Conservation (phyloP, 2,888 invertebrate genomes). For the Thymelicus acteon region DNA sequence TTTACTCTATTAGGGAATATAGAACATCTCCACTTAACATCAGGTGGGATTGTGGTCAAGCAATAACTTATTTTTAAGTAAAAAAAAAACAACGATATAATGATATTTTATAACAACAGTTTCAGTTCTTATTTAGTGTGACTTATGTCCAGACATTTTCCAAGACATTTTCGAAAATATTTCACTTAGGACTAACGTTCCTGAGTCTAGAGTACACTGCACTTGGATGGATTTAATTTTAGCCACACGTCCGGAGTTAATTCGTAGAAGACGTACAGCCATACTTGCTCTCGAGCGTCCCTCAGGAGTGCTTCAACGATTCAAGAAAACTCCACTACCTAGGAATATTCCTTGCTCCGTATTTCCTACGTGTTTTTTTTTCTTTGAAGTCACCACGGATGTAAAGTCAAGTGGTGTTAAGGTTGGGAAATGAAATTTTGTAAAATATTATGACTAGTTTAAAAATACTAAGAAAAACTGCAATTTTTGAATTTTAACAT, state of each 20-base stretch:
- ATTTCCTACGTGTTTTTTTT: conserved; percentile 17
- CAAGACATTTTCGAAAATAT: not conserved
- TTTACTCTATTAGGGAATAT: too few species aligned
- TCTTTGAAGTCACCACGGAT: conserved; percentile 1
- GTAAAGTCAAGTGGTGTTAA: not conserved
- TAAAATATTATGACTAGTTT: not conserved
- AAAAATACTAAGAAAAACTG: too few species aligned
- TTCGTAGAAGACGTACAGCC: conserved; percentile 48
- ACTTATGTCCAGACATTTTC: too few species aligned
- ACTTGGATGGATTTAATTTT: conserved; percentile 33
- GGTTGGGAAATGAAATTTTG: not conserved
- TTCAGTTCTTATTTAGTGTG: too few species aligned
- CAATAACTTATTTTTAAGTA: too few species aligned
- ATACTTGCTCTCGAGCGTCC: conserved; percentile 48
- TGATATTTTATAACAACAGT: too few species aligned
- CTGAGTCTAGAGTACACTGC: not conserved
- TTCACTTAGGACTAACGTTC: not conserved
- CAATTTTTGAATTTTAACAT: too few species aligned
- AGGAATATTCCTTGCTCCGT: conserved; percentile 40
- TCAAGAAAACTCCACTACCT: conserved; percentile 42
- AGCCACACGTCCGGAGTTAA: conserved; percentile 41
- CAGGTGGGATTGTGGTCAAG: too few species aligned
- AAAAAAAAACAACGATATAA: too few species aligned
- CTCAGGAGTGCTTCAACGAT: conserved; percentile 43
- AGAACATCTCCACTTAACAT: too few species aligned